Conservation (phyloP, 2,888 invertebrate species). For the Matsumyia berberina region DNA sequence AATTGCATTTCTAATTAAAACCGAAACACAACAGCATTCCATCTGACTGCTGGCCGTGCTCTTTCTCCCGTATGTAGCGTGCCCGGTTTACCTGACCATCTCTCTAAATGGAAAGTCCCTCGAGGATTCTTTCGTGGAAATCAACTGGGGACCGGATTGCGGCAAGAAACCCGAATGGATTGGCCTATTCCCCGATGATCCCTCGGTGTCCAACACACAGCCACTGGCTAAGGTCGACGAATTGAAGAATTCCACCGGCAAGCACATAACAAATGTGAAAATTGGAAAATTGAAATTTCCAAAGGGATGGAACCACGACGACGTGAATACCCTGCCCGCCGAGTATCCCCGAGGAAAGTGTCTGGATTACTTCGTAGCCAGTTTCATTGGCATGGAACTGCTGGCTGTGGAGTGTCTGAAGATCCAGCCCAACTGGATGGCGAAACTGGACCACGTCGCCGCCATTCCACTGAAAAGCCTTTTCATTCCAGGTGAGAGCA, state of each 20-base stretch:
- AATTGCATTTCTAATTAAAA: slow-evolving; percentile 55
- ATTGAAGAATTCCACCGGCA: slow-evolving; percentile 85
- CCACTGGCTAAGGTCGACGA: slow-evolving; percentile 80
- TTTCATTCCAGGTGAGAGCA: slow-evolving; percentile 81
- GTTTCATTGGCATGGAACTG: slow-evolving; percentile 87
- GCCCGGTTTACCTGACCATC: slow-evolving; percentile 82
- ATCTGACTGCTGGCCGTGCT: slow-evolving; percentile 11
- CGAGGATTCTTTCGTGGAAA: slow-evolving; percentile 80
- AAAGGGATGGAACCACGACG: slow-evolving; percentile 86
- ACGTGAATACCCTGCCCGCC: slow-evolving; percentile 76
- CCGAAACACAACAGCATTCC: slow-evolving; percentile 28
- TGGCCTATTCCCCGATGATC: slow-evolving; percentile 82
- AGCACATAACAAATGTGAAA: slow-evolving; percentile 80
- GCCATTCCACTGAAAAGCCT: slow-evolving; percentile 81
- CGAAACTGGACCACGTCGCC: slow-evolving; percentile 84
- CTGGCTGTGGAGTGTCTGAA: slow-evolving; percentile 89
- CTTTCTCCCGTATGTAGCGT: slow-evolving; percentile 72
- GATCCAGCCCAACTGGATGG: slow-evolving; percentile 95
- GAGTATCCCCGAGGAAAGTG: slow-evolving; percentile 86
- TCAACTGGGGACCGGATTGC: slow-evolving; percentile 83
- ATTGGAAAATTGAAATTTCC: slow-evolving; percentile 86
- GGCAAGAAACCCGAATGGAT: slow-evolving; percentile 82
- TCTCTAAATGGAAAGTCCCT: slow-evolving; percentile 81
- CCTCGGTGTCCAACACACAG: slow-evolving; percentile 80
- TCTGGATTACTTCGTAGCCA: slow-evolving; percentile 89